Evolutionary conservation across 2,888 invertebrate genomes (phyloP), one percentile per base, ranked within the genome.

Genomic region (Lysandra bellargus): DNA sequence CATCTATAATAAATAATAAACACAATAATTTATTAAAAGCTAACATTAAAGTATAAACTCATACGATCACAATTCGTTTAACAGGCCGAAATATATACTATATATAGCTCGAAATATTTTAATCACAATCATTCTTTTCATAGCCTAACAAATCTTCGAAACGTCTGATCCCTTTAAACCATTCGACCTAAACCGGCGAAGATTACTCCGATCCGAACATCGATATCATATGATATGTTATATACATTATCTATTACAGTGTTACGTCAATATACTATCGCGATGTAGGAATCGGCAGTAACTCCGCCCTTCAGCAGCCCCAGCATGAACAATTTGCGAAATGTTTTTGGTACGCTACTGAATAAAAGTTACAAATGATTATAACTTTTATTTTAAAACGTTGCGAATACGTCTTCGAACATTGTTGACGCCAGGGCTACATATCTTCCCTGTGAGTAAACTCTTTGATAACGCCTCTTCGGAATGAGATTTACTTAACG

Each of bases 391-490:
- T 57, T 57, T 14, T 14, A 53, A 14, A 17, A 57, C 57, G 4
- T 57, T 14, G 4, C 57, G 14, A 57, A 49, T 49, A 49, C 17
- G 17, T 17, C 57, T 1, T 57, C 4, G 57, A 57, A 57, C 17
- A 57, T 57, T 4, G 57, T 57, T 57, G 2, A 57, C 4, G 17
- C 57, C 57, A 57, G 3, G 57, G 57, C 17, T 4, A 17, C 14
- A 14, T 9, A 40, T 60, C 73, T 73, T 60, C 57, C 53, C 79
- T 74, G 23, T 78, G 49, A 73, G 60, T 57, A 37, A 72, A 40
- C 60, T 79, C 79, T 79, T 79, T 64, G 75, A 74, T 79, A 79
- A 79, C 74, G 75, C 72, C 69, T 44, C 57, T 74, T 53, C 79
- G 75, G 79, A 79, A 79, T 79, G 61, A 79, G 40, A 73, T 79